These are phyloP conservation scores for Argynnis bischoffii DNA, from an alignment of 2,888 invertebrate genomes.

Conservation along the genomic window DNA sequence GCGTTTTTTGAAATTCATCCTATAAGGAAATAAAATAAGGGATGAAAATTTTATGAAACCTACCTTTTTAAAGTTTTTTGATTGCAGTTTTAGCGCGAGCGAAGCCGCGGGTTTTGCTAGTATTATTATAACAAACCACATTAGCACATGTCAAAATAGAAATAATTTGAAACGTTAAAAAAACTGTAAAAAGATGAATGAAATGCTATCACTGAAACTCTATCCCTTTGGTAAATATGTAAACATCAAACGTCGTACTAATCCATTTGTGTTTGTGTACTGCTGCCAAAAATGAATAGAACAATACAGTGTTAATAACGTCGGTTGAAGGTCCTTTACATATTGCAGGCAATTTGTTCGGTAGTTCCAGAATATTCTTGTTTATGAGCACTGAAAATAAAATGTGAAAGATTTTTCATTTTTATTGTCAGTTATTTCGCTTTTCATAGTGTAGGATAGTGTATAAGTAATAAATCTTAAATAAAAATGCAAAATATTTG, in stretches of 20 bases:
- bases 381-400: conserved; percentile 15
- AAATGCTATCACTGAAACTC: conserved; percentile 4
- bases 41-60: too few relatives aligned
- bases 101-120: too few relatives aligned
- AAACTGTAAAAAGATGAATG: conserved; percentile 13
- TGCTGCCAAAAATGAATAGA: conserved; percentile 38
- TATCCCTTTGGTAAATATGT: conserved; percentile 20
- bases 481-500: too few relatives aligned
- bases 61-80: too few relatives aligned
- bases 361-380: conserved; percentile 29
- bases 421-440: background rate
- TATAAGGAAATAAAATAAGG: too few relatives aligned
- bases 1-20: too few relatives aligned
- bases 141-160: too few relatives aligned
- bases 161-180: background rate
- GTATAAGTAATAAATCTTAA: too few relatives aligned
- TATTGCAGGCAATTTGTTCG: conserved; percentile 29
- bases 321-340: conserved; percentile 36
- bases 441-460: too few relatives aligned
- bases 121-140: background rate
- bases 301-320: conserved; percentile 34
- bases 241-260: conserved; percentile 24
- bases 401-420: conserved; percentile 16
- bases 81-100: too few relatives aligned
- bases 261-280: conserved; percentile 18